phyloP scores from a whole-genome alignment of 1,140 invertebrate genomes.

The Helicoverpa zea region DNA sequence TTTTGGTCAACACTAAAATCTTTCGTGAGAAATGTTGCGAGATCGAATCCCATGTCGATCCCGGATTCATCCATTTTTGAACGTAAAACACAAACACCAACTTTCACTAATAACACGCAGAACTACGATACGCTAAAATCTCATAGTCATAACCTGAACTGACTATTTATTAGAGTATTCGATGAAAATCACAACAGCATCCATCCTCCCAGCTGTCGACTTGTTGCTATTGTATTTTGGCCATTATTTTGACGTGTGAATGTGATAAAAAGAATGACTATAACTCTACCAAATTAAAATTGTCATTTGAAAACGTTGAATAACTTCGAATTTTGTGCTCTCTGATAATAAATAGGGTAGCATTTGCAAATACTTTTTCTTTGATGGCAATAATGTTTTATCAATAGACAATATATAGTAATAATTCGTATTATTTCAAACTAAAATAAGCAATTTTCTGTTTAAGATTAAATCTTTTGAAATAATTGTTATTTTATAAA shows the following conservation, averaged over 20 bases:
- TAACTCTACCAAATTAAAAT: constrained; percentile 66
- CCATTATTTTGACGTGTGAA: constrained; percentile 63
- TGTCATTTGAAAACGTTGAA: constrained; percentile 25
- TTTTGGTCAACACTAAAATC: constrained; percentile 87
- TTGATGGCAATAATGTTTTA: constrained; percentile 16
- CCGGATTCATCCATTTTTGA: constrained; percentile 89
- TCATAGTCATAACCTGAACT: constrained; percentile 66
- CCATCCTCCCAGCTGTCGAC: constrained; percentile 84
- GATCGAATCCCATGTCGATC: constrained; percentile 91
- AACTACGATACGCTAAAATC: constrained; percentile 64
- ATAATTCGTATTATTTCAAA: neutral
- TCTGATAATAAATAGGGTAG: constrained; percentile 48
- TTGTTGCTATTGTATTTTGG: constrained; percentile 82
- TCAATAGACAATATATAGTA: neutral
- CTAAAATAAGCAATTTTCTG: neutral
- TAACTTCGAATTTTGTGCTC: constrained; percentile 19
- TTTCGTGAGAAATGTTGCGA: constrained; percentile 88
- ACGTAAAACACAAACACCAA: constrained; percentile 79
- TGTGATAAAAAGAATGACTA: constrained; percentile 73
- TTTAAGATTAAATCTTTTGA: too few species aligned
- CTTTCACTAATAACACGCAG: constrained; percentile 72
- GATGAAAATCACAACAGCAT: constrained; percentile 75
- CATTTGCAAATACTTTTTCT: constrained; percentile 38
- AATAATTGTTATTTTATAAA: too few species aligned
- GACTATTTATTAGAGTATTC: constrained; percentile 68